A percentile compares a stretch with the other conserved stretches of the same genome.
phyloP scores from a whole-genome alignment of 2,797 vertebrate species.

The Etheostoma perlongum region DNA sequence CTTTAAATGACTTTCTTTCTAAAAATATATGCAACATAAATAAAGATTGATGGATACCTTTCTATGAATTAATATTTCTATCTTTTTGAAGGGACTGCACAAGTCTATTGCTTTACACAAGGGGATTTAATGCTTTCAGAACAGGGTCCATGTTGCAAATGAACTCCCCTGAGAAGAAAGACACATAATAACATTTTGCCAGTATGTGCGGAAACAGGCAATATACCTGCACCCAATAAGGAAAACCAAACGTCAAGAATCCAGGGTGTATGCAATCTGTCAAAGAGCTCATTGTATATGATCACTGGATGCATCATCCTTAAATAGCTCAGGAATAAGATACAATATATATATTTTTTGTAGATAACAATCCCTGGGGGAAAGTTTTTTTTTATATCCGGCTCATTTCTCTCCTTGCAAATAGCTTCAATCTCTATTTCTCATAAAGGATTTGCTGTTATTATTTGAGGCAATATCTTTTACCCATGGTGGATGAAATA shows the following conservation, averaged over 20 bases:
- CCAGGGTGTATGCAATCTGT: conserved; percentile 30
- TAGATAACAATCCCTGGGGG: conserved; percentile 53
- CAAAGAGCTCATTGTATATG: conserved; percentile 39
- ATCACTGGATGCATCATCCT: conserved; percentile 44
- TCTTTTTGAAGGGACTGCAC: conserved; percentile 38
- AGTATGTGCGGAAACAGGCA: conserved; percentile 32
- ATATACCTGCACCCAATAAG: conserved; percentile 21
- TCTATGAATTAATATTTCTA: conserved; percentile 5
- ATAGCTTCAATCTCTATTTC: conserved; percentile 53
- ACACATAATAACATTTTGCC: conserved; percentile 38
- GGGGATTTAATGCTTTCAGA: conserved; percentile 30
- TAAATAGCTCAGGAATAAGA: conserved; percentile 48
- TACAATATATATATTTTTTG: conserved; percentile 37
- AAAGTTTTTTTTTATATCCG: conserved; percentile 36
- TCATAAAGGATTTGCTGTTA: conserved; percentile 48
- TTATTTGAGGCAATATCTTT: conserved; percentile 46
- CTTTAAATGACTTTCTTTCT: conserved; percentile 23
- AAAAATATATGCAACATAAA: conserved; percentile 16
- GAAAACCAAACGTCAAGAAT: conserved; percentile 39
- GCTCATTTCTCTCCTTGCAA: conserved; percentile 60
- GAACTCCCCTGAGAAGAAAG: conserved; percentile 25
- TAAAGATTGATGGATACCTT: conserved; percentile 10
- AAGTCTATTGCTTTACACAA: conserved; percentile 13
- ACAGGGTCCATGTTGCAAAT: conserved; percentile 35
- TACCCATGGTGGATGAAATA: conserved; percentile 24